Base-by-base conservation (phyloP, 2,888 invertebrate genomes). In the Ornithoptera alexandrae region DNA sequence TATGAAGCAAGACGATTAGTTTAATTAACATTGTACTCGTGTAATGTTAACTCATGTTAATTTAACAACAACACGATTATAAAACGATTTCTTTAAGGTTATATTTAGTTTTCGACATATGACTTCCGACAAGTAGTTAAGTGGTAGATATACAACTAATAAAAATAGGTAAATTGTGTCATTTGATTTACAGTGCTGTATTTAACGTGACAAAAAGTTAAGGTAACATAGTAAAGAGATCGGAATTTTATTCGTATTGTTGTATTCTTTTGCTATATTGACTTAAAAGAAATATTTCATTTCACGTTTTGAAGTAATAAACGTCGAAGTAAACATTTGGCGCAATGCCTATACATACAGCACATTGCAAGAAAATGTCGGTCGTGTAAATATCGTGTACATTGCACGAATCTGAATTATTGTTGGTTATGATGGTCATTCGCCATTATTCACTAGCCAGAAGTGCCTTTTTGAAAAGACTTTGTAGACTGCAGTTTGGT, bases 1-100 rank as follows among this genome's bases (percentile, higher is more conserved):
- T 69, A 24, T 20, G 30, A 12, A 46, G 68, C 58, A 50, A 53
- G 50, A 2, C 53, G 36, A 68, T 64, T 68, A 56, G 53, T 53
- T 59, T 46, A 46, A 46, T 15, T 7, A 53, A 53, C 53, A 53
- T 53, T 12, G 5, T 46, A 46, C n/a, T 53, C 18, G 53, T n/a
- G 53, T 53, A 53, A n/a, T 18, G 15, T 6, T 53, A n/a, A n/a
- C 18, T 53, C 53, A n/a, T 53, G 7, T 15, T 15, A 46, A 46
- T 46, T 15, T 46, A 46, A 46, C 15, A 46, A 10, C 15, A 46
- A 15, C 15, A 50, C 15, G 5, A 1, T 53, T 53, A 53, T 53
- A 50, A 39, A 7, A 39, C 8, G 10, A 7, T 10, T 39, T 39
- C 8, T 39, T 7, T 7, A 10, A 10, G 39, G 7, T 39, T 39